Evolutionary conservation across 2,888 invertebrate species (phyloP).

Genomic region (Piscicola geometra): DNA sequence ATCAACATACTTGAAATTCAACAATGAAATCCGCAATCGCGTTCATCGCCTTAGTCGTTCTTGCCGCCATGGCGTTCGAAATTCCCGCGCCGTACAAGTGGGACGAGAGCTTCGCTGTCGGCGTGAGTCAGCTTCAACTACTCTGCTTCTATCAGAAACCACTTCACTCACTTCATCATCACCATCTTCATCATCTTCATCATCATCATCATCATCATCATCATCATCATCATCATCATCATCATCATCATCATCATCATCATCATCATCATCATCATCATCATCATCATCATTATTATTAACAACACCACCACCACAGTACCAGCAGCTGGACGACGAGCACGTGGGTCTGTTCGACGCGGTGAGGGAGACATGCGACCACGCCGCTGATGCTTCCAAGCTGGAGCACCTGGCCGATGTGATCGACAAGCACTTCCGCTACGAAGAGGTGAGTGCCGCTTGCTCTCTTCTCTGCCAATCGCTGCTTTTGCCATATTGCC

Average conservation of each 20-base stretch:
- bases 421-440: not conserved
- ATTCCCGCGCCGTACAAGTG: not conserved
- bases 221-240: constrained; percentile 5
- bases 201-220: constrained; percentile 16
- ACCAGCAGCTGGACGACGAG: not conserved
- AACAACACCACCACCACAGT: too few species aligned
- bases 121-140: not conserved
- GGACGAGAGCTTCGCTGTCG: not conserved
- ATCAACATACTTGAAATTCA: too few species aligned
- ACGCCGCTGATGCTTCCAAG: not conserved
- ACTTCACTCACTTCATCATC: too few species aligned
- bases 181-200: not conserved
- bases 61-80: not conserved
- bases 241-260: not conserved
- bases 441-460: not conserved
- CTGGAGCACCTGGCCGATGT: constrained; percentile 1
- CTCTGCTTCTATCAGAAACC: too few species aligned
- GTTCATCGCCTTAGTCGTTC: too few species aligned
- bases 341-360: not conserved
- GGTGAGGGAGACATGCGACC: not conserved
- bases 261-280: not conserved
- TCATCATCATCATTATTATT: not conserved
- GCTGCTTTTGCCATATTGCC: not conserved
- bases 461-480: not conserved
- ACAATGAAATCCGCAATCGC: too few species aligned